These are phyloP conservation scores for Stenchaetothrips biformis DNA, from an alignment of 2,888 invertebrate genomes.

Conservation along the genomic window DNA sequence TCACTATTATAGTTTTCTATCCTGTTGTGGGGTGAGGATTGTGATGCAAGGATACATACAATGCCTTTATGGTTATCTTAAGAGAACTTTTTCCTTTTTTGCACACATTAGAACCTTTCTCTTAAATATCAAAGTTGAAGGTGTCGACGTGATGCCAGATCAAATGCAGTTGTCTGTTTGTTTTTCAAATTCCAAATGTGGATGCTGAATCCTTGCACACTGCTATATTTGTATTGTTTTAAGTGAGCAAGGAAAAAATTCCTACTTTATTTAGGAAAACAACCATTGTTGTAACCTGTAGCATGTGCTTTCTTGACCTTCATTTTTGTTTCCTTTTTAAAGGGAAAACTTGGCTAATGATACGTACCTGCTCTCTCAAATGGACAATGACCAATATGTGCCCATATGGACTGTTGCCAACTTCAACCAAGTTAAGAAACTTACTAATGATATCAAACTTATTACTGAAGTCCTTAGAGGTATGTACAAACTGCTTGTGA, in stretches of 20 bases:
- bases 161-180: no score
- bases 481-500: slow-evolving; percentile 40
- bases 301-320: not conserved
- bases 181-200: no score
- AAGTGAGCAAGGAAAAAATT: no score
- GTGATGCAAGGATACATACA: slow-evolving; percentile 8
- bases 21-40: not conserved
- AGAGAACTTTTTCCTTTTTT: not conserved
- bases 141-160: slow-evolving; percentile 19
- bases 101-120: slow-evolving; percentile 4
- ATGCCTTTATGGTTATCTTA: no score
- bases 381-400: slow-evolving; percentile 91
- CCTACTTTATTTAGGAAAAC: no score
- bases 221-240: no score
- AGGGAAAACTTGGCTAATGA: slow-evolving; percentile 87
- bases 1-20: not conserved
- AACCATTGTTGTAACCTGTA: no score
- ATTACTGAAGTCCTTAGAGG: slow-evolving; percentile 76
- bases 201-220: no score
- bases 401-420: slow-evolving; percentile 84
- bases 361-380: slow-evolving; percentile 83
- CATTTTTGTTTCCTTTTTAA: slow-evolving; percentile 41
- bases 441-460: slow-evolving; percentile 76
- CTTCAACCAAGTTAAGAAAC: slow-evolving; percentile 81
- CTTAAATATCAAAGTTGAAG: not conserved